These are phyloP conservation scores for Dromius quadrimaculatus DNA, from an alignment of 2,888 invertebrate genomes.

Conservation along the genomic window DNA sequence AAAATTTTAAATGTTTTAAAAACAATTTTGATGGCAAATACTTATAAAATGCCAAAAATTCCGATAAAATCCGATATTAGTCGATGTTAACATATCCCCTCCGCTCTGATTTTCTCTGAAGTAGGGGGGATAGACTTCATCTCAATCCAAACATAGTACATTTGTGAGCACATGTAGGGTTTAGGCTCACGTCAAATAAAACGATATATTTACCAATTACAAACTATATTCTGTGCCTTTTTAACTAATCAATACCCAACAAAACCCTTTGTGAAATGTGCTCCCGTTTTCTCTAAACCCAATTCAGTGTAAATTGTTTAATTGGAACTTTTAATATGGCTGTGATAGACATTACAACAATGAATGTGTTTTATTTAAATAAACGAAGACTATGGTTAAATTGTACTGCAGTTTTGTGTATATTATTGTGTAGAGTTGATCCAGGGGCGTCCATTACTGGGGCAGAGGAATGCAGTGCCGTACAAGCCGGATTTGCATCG, in stretches of 20 bases:
- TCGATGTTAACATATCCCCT: background rate
- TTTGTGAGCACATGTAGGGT: too few species aligned
- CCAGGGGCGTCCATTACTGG: constrained; percentile 51
- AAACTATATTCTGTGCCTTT: too few species aligned
- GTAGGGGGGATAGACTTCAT: background rate
- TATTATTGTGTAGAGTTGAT: background rate
- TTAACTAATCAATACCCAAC: too few species aligned
- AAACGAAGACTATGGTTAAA: background rate
- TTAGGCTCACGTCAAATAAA: too few species aligned
- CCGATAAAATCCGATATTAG: background rate
- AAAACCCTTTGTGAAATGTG: too few species aligned
- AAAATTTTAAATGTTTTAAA: background rate
- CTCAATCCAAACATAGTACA: too few species aligned
- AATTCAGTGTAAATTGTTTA: too few species aligned
- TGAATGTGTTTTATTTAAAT: too few species aligned
- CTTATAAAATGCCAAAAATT: background rate
- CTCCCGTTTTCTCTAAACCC: too few species aligned
- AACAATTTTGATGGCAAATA: background rate
- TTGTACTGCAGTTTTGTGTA: background rate
- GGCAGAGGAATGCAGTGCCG: constrained; percentile 67
- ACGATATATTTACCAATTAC: too few species aligned
- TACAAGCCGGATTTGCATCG: constrained; percentile 68
- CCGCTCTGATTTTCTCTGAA: background rate
- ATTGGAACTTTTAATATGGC: too few species aligned
- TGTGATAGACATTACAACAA: background rate